phyloP scores from a whole-genome alignment of 2,113 vertebrate genomes.

The Gasterosteus nipponicus region DNA sequence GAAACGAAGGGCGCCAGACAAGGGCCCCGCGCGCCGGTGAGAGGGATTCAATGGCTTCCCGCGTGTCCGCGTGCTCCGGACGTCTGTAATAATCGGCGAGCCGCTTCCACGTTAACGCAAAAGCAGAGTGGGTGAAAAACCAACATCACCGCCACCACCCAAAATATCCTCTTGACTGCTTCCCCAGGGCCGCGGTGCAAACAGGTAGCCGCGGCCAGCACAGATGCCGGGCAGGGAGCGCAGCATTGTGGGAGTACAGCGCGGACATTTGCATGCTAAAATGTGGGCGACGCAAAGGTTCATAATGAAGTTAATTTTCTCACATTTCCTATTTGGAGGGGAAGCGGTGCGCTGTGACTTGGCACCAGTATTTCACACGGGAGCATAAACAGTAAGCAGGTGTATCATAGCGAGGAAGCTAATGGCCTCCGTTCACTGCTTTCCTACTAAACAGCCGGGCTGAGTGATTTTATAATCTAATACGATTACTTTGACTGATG shows the following conservation, averaged over 20 bases:
- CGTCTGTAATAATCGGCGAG: conserved; percentile 69
- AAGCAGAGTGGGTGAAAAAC: background rate
- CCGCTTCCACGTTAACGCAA: conserved; percentile 53
- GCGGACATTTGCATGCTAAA: background rate
- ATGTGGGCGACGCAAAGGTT: background rate
- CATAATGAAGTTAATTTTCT: background rate
- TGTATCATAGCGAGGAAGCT: background rate
- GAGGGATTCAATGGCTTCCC: conserved; percentile 78
- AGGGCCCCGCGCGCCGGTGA: conserved; percentile 67
- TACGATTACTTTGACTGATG: background rate
- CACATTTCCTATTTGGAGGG: background rate
- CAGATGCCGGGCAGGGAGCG: conserved; percentile 16
- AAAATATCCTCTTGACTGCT: conserved; percentile 7
- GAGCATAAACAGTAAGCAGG: background rate
- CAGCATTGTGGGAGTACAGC: conserved; percentile 1
- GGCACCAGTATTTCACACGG: background rate
- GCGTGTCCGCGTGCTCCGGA: conserved; percentile 64
- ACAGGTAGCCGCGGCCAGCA: conserved; percentile 52
- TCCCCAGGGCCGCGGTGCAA: conserved; percentile 51
- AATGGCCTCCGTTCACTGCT: background rate
- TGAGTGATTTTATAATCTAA: background rate
- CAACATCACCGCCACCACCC: too few species aligned
- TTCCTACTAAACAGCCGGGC: background rate
- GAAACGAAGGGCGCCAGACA: conserved; percentile 39
- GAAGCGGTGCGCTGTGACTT: background rate